These are phyloP conservation scores for Artibeus jamaicensis DNA, from an alignment of 2,797 vertebrate genomes.

Conservation along the genomic window DNA sequence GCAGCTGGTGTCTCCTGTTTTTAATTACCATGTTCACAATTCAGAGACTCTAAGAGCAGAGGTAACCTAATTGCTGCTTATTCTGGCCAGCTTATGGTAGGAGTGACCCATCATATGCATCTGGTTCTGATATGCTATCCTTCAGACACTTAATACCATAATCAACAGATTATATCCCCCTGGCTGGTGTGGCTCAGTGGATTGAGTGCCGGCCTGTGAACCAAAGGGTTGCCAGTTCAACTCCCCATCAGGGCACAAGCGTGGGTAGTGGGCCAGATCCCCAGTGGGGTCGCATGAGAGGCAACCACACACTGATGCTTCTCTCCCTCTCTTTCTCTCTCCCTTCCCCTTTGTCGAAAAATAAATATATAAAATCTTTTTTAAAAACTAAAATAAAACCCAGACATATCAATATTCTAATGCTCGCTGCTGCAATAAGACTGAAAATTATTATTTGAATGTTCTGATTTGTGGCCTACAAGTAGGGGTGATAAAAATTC, in stretches of 20 bases:
- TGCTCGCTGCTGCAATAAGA: neutral
- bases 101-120: constrained; percentile 37
- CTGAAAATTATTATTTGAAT: constrained; percentile 25
- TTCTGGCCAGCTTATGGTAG: constrained; percentile 56
- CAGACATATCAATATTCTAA: neutral
- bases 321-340: too few relatives aligned
- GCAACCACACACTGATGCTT: too few relatives aligned
- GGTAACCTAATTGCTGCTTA: constrained; percentile 55
- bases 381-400: too few relatives aligned
- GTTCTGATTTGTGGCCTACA: constrained; percentile 42
- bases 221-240: too few relatives aligned
- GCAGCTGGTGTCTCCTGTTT: constrained; percentile 62
- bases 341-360: too few relatives aligned
- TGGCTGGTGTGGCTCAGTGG: too few relatives aligned
- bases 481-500: neutral
- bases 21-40: constrained; percentile 51
- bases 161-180: neutral
- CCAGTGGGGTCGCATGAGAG: too few relatives aligned
- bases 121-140: constrained; percentile 15
- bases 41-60: constrained; percentile 35
- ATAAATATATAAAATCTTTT: too few relatives aligned
- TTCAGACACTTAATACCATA: constrained; percentile 32
- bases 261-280: too few relatives aligned
- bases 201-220: too few relatives aligned
- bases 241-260: too few relatives aligned